Conservation (phyloP, 2,113 vertebrate species). For the Zosterops pallidus region DNA sequence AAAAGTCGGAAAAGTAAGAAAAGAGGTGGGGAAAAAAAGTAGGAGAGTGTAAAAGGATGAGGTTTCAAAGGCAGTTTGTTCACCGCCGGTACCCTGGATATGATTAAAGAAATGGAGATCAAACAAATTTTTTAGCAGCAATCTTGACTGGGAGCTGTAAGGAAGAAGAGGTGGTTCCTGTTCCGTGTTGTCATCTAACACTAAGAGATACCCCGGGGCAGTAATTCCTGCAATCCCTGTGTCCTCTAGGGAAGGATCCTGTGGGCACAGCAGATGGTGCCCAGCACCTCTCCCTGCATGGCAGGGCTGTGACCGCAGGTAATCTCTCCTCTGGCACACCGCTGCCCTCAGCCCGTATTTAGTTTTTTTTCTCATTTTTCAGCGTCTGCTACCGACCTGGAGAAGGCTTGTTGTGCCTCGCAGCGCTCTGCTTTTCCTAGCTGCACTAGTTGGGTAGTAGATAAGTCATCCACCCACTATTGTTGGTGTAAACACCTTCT, state of each 20-base stretch:
- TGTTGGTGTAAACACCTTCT: background rate
- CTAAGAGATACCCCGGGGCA: background rate
- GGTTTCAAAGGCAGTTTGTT: background rate
- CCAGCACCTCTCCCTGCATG: accelerated
- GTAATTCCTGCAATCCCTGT: background rate
- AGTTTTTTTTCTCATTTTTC: background rate
- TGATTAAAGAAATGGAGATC: background rate
- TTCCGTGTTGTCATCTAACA: background rate
- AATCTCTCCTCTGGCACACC: background rate
- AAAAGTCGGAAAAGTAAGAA: background rate
- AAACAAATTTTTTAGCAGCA: background rate
- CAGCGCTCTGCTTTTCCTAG: background rate
- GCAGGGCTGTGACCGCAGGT: accelerated
- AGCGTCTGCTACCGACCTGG: accelerated
- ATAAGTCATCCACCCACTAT: accelerated
- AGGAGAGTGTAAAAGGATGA: background rate
- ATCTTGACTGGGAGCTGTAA: background rate
- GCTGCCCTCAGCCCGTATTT: background rate
- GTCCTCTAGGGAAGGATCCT: background rate
- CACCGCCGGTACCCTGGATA: too few relatives aligned
- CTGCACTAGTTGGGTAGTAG: accelerated
- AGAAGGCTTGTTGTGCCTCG: background rate
- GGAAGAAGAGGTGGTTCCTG: background rate
- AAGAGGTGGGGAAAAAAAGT: background rate
- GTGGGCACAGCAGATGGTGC: accelerated